Conservation (phyloP, 2,797 vertebrate genomes). For the Oryzias sinensis region DNA sequence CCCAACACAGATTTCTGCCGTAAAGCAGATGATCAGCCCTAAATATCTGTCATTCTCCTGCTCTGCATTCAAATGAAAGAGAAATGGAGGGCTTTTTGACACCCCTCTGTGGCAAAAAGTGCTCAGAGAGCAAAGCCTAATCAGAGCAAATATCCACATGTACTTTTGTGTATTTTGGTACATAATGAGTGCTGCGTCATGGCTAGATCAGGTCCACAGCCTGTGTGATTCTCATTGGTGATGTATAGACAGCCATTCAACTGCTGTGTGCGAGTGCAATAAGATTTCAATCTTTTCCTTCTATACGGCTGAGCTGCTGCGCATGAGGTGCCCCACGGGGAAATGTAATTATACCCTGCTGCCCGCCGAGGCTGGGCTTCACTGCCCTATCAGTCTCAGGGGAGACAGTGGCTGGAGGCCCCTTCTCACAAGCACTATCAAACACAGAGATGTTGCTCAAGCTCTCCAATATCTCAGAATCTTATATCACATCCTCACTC, state of each 20-base stretch:
- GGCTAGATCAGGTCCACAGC: constrained; percentile 3
- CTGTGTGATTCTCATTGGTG: constrained; percentile 25
- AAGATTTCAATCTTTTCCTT: constrained; percentile 65
- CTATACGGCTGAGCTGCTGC: constrained; percentile 61
- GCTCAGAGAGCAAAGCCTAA: constrained; percentile 12
- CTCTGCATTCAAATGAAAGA: constrained; percentile 51
- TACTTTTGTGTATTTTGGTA: not conserved
- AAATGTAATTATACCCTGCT: constrained; percentile 72
- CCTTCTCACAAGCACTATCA: constrained; percentile 49
- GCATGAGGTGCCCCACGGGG: constrained; percentile 55
- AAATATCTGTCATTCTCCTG: constrained; percentile 41
- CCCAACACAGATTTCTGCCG: constrained; percentile 47
- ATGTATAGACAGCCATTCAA: constrained; percentile 35
- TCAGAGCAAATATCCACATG: constrained; percentile 31
- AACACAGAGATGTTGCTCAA: constrained; percentile 44
- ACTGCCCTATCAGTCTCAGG: constrained; percentile 60
- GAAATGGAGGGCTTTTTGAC: constrained; percentile 46
- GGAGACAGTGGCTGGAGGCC: constrained; percentile 48
- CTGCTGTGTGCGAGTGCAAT: constrained; percentile 44
- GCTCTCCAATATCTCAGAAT: constrained; percentile 24
- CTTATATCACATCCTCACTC: constrained; percentile 35
- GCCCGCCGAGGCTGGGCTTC: constrained; percentile 57
- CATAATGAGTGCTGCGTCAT: not conserved
- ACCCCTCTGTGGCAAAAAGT: constrained; percentile 30
- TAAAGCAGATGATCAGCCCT: constrained; percentile 45